Evolutionary conservation across 2,888 invertebrate species (phyloP).

Genomic region (Eupithecia inturbata): DNA sequence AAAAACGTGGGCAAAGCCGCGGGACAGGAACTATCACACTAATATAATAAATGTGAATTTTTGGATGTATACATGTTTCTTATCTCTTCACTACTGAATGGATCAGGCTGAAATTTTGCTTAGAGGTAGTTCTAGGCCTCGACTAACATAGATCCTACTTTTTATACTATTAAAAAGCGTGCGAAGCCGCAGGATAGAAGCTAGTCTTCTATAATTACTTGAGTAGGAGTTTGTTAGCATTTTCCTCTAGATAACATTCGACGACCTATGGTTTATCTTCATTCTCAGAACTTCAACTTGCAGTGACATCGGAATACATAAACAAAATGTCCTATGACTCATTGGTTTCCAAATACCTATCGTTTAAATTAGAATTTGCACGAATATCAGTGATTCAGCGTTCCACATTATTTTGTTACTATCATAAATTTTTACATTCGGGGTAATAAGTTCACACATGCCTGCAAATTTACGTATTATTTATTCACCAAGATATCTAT

Average conservation of each 20-base stretch:
- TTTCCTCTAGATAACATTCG: slow-evolving; percentile 33
- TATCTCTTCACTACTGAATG: too few species aligned
- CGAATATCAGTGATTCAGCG: slow-evolving; percentile 32
- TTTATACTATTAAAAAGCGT: too few species aligned
- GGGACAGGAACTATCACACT: neutral
- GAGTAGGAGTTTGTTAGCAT: neutral
- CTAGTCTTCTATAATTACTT: neutral
- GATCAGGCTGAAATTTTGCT: too few species aligned
- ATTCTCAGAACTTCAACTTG: slow-evolving; percentile 48
- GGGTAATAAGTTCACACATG: neutral
- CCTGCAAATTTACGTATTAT: neutral
- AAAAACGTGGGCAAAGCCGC: neutral
- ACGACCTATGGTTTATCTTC: slow-evolving; percentile 44
- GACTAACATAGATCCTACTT: too few species aligned
- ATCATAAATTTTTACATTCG: neutral
- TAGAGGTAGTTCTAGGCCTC: too few species aligned
- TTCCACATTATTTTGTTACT: slow-evolving; percentile 18
- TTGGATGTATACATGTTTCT: too few species aligned
- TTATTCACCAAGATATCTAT: neutral
- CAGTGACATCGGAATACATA: slow-evolving; percentile 42
- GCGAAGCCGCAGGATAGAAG: neutral
- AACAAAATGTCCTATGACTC: slow-evolving; percentile 49
- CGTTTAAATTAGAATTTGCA: slow-evolving; percentile 36
- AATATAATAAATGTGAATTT: too few species aligned
- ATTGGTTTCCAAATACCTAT: slow-evolving; percentile 43